A percentile compares a stretch with the other conserved stretches of the same genome.
Evolutionary conservation across 2,113 vertebrate species (phyloP).

Genomic region (Lanius ludovicianus): DNA sequence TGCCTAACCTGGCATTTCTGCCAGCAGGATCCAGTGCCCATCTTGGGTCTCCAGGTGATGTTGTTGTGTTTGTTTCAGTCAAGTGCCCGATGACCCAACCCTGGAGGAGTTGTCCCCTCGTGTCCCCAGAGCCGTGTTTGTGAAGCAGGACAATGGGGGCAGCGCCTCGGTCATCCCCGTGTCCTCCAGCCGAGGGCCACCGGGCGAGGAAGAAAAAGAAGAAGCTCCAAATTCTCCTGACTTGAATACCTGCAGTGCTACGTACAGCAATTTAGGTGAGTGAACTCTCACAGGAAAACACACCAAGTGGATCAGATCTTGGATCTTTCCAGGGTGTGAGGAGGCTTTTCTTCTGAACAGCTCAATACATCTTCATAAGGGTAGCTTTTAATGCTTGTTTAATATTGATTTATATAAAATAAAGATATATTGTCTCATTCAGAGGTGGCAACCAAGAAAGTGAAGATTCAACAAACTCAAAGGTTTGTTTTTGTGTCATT

Average conservation of each 20-base stretch:
- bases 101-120: constrained; percentile 69
- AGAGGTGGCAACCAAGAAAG: background rate
- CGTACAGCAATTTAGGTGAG: constrained; percentile 95
- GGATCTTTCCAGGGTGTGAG: background rate
- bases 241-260: constrained; percentile 86
- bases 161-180: constrained; percentile 50
- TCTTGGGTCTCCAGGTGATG: background rate
- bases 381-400: background rate
- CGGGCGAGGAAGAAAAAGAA: constrained; percentile 76
- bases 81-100: constrained; percentile 72
- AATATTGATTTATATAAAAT: background rate
- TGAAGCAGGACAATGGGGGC: constrained; percentile 63
- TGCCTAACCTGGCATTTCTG: background rate
- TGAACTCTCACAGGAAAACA: background rate
- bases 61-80: constrained; percentile 76
- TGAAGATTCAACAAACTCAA: background rate
- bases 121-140: constrained; percentile 52
- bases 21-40: background rate
- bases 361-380: background rate
- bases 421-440: background rate
- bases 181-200: constrained; percentile 57
- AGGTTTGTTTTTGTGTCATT: background rate
- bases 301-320: too few relatives aligned
- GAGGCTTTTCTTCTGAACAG: background rate
- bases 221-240: constrained; percentile 76